Evolutionary conservation across 2,113 vertebrate genomes (phyloP).

Genomic region (Corydoras maculifer): DNA sequence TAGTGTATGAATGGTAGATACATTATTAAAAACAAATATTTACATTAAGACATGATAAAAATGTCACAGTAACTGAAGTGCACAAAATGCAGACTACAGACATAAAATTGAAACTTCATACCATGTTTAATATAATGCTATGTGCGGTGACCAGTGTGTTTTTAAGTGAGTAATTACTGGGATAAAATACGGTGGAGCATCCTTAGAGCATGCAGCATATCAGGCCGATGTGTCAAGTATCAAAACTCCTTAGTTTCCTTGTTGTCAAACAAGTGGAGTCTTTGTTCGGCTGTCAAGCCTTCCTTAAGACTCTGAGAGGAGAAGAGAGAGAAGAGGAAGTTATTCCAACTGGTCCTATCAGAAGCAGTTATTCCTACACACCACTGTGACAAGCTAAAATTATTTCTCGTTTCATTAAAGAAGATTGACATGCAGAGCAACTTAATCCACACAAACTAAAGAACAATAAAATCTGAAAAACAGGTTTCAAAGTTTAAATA

Average conservation of each 20-base stretch:
- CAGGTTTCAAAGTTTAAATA: no score
- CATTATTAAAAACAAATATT: constrained; percentile 71
- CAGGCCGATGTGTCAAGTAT: constrained; percentile 40
- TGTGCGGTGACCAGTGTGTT: constrained; percentile 69
- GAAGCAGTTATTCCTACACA: neutral
- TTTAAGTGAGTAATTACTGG: constrained; percentile 62
- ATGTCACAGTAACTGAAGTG: constrained; percentile 74
- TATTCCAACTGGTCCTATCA: no score
- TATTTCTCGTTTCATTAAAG: no score
- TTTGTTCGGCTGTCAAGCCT: constrained; percentile 73
- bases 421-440: no score
- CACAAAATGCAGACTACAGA: constrained; percentile 70
- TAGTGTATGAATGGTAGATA: constrained; percentile 62
- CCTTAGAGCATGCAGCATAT: constrained; percentile 62
- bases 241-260: constrained; percentile 76
- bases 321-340: constrained; percentile 1
- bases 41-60: constrained; percentile 68
- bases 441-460: no score
- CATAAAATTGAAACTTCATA: constrained; percentile 70
- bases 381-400: no score
- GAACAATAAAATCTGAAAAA: no score
- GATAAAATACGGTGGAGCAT: constrained; percentile 63
- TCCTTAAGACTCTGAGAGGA: constrained; percentile 70
- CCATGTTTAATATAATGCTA: constrained; percentile 61
- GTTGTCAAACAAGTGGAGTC: constrained; percentile 73